Evolutionary conservation across 2,797 vertebrate species (phyloP).

Genomic region (Pseudocheirus occidentalis): DNA sequence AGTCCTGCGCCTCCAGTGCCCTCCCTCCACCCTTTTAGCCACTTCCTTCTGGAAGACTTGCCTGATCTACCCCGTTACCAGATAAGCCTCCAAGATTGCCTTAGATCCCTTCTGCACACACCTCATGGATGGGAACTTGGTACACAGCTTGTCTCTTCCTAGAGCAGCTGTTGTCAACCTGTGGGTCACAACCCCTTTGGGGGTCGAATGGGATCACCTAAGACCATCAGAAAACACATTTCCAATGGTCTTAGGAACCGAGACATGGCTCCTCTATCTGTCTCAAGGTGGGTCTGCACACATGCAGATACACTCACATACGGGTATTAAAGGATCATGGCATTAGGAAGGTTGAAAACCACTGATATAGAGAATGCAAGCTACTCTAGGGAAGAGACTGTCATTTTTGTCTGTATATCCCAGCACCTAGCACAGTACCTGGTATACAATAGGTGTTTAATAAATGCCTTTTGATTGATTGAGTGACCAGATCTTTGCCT

Average conservation of each 20-base stretch:
- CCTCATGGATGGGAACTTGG: neutral
- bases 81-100: neutral
- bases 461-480: neutral
- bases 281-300: too few relatives aligned
- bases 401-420: neutral
- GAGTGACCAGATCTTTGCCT: neutral
- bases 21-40: neutral
- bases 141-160: neutral
- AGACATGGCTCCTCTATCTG: too few relatives aligned
- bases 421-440: neutral
- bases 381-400: neutral
- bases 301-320: too few relatives aligned
- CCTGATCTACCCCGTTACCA: neutral
- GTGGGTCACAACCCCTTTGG: too few relatives aligned
- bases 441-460: neutral
- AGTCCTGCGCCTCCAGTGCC: neutral
- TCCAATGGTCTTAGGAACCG: too few relatives aligned
- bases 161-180: too few relatives aligned
- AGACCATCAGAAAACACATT: too few relatives aligned
- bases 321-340: too few relatives aligned
- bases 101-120: neutral
- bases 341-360: too few relatives aligned
- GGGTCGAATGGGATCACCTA: too few relatives aligned
- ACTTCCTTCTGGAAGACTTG: neutral
- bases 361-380: too few relatives aligned